Percentiles rank a stretch among this genome's conserved stretches.
Evolutionary conservation across 2,888 invertebrate species (phyloP).

Genomic region (Spilarctia lutea): DNA sequence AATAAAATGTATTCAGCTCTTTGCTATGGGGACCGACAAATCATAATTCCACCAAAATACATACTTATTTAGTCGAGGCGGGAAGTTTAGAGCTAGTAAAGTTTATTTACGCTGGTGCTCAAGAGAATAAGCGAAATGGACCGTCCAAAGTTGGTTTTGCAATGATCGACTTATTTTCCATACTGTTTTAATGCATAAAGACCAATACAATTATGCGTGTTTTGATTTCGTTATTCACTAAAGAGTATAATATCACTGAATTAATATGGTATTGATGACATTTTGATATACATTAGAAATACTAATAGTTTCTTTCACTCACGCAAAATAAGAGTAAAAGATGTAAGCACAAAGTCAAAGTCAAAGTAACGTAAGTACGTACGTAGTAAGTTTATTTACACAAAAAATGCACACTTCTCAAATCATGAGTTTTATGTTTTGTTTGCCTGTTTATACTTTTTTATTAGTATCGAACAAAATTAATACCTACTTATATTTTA

Average conservation of each 20-base stretch:
- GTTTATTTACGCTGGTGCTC: constrained; percentile 75
- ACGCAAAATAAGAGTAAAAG: too few relatives aligned
- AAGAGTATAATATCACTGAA: background rate
- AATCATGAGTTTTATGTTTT: too few relatives aligned
- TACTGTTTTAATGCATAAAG: background rate
- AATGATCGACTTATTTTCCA: background rate
- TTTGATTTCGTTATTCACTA: too few relatives aligned
- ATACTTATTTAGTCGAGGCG: constrained; percentile 82
- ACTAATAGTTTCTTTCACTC: too few relatives aligned
- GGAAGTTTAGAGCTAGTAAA: constrained; percentile 80
- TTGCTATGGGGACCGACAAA: constrained; percentile 81
- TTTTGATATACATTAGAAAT: too few relatives aligned
- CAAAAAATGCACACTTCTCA: too few relatives aligned
- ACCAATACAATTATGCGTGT: background rate
- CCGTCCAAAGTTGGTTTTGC: constrained; percentile 2
- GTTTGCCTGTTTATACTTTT: too few relatives aligned
- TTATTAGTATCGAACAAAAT: too few relatives aligned
- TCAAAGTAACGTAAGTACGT: too few relatives aligned
- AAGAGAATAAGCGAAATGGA: constrained; percentile 54
- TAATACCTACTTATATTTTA: too few relatives aligned
- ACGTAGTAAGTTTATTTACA: too few relatives aligned
- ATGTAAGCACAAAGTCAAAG: too few relatives aligned
- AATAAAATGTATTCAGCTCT: constrained; percentile 84
- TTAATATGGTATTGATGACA: background rate
- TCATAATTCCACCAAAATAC: constrained; percentile 82